Base-by-base conservation (phyloP, 2,888 invertebrate genomes). In the Emmelina monodactyla region DNA sequence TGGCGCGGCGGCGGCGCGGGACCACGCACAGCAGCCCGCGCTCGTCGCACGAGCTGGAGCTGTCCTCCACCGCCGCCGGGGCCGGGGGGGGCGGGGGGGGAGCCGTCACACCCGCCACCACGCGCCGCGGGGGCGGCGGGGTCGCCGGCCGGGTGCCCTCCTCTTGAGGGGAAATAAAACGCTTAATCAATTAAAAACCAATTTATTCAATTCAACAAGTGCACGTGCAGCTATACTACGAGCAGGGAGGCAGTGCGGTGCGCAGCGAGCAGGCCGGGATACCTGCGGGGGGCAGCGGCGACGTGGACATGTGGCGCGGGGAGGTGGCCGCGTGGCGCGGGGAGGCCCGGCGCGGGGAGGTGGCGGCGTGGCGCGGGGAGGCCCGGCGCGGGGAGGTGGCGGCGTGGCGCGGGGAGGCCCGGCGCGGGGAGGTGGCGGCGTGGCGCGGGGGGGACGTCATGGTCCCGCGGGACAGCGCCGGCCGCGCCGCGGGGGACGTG, bases 21-120 rank as follows among this genome's bases (percentile, higher is more conserved):
- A 73, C 67, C 42, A 69, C 54, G 41, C 69, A 50, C 55, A 65
- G 49, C 42, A 66, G 57, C 44, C 64, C 60, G 32, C 59, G 63
- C 10, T 66, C 66, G 45, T 58, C 61, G 42, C 71, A 67, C 38
- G 62, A 63, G 42, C 51, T 55, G 37, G 49, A 49, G 28, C 45
- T 44, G 34, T 47, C 49, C 35, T 33, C 43, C 33, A 16, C 29
- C 41, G 14, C 16, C 41, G 32, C 37, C 37, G 39, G 29, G 16
- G 16, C 29, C 19, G 9, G 9, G 19, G 19, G 19, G 19, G 9
- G 19, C 19, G 9, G 5, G 5, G 19, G 9, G 19, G 19, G 5
- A 9, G 19, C 5, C 5, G 9, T 5, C 19, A 19, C 9, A 9
- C 5, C 9, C 5, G 19, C 19, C 9, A 19, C 19, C 9, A 19